phyloP scores from a whole-genome alignment of 1,140 invertebrate species.

The Drosophila lini region DNA sequence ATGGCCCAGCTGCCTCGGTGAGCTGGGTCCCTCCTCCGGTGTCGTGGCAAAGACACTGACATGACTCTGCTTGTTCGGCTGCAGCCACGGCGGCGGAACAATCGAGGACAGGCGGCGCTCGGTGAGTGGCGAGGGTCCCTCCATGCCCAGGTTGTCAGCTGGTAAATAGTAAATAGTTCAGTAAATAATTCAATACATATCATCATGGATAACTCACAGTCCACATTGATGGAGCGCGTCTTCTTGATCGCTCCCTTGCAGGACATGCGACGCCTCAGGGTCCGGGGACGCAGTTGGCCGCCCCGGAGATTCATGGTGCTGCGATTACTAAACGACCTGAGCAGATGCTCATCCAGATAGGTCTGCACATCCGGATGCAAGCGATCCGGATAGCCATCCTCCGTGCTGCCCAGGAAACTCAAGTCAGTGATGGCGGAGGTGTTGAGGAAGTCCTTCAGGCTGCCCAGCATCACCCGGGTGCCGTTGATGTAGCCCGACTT shows the following conservation, averaged over 20 bases:
- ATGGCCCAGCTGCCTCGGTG: slow-evolving; percentile 51
- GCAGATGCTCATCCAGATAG: slow-evolving; percentile 94
- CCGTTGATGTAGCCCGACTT: slow-evolving; percentile 99
- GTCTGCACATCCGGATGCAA: slow-evolving; percentile 93
- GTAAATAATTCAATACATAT: neutral
- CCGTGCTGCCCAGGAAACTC: slow-evolving; percentile 96
- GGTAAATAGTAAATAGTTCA: neutral
- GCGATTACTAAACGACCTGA: slow-evolving; percentile 91
- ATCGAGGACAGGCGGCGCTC: slow-evolving; percentile 87
- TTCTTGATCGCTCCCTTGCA: slow-evolving; percentile 94
- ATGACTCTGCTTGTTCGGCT: slow-evolving; percentile 84
- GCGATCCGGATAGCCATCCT: slow-evolving; percentile 94
- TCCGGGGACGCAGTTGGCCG: slow-evolving; percentile 85
- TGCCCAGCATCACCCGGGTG: slow-evolving; percentile 96
- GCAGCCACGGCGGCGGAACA: slow-evolving; percentile 86
- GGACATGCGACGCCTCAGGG: slow-evolving; percentile 90
- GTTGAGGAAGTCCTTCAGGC: slow-evolving; percentile 95
- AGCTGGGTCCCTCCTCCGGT: slow-evolving; percentile 71
- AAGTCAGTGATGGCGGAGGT: slow-evolving; percentile 98
- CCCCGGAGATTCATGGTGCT: slow-evolving; percentile 88
- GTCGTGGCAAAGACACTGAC: slow-evolving; percentile 78
- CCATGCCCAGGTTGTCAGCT: slow-evolving; percentile 92
- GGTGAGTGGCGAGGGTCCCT: slow-evolving; percentile 86
- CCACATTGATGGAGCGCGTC: slow-evolving; percentile 93
- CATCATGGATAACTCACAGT: slow-evolving; percentile 86